A percentile compares a stretch with the other conserved stretches of the same genome.
These are phyloP conservation scores for Hippasteria phrygiana DNA, from an alignment of 53 echinoderm and acorn worm species.

Conservation along the genomic window DNA sequence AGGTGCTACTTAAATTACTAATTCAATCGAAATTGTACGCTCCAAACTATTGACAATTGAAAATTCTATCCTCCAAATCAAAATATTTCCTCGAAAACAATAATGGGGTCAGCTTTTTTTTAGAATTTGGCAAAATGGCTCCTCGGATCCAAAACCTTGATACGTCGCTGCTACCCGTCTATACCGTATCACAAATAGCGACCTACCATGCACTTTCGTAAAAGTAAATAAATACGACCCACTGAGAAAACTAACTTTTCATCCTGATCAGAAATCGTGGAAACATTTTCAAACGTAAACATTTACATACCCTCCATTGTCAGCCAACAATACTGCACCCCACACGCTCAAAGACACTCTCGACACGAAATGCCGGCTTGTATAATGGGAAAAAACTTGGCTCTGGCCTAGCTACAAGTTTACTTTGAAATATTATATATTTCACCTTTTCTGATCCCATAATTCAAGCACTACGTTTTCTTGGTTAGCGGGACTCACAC, in stretches of 20 bases:
- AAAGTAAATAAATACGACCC: slow-evolving; percentile 1
- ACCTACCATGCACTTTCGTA: not conserved
- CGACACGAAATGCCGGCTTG: not conserved
- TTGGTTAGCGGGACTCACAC: not conserved
- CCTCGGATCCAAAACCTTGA: too few species aligned
- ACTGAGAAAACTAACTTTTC: not conserved
- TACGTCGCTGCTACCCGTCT: too few species aligned
- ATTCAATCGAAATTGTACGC: too few species aligned
- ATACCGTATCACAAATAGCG: not conserved
- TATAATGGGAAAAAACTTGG: not conserved
- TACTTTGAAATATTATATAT: slow-evolving; percentile 46
- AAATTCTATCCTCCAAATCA: too few species aligned
- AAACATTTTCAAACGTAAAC: not conserved
- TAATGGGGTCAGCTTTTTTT: too few species aligned
- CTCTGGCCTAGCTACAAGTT: not conserved
- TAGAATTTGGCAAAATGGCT: too few species aligned
- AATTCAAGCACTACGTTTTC: slow-evolving; percentile 2
- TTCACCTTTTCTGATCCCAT: slow-evolving; percentile 39
- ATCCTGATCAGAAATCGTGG: not conserved
- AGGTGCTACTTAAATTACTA: too few species aligned
- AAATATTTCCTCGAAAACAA: too few species aligned
- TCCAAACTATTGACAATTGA: too few species aligned
- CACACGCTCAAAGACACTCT: not conserved
- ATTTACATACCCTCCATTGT: slow-evolving; percentile 40
- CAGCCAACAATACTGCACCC: not conserved